Percentiles rank a stretch among this genome's conserved stretches.
Evolutionary conservation across 2,797 vertebrate species (phyloP).

Genomic region (Lepus townsendii): DNA sequence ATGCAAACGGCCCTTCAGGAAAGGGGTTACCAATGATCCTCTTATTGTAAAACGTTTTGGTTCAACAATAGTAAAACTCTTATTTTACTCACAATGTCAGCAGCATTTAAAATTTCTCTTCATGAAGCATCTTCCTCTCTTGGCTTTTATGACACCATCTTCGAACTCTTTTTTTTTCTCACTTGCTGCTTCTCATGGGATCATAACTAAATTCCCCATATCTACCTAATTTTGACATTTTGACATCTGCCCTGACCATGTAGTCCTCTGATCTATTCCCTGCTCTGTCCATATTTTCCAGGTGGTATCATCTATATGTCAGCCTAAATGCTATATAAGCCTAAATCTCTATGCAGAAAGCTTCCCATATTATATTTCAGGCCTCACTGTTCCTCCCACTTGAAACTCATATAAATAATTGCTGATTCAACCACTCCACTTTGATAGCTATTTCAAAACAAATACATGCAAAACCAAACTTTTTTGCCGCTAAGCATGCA

Average conservation of each 20-base stretch:
- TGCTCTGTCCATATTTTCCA: background rate
- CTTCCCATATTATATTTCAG: background rate
- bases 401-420: background rate
- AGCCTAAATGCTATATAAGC: background rate
- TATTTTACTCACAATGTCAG: background rate
- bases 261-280: background rate
- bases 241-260: background rate
- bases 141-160: background rate
- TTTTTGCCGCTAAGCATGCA: background rate
- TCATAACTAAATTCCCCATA: background rate
- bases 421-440: background rate
- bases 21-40: background rate
- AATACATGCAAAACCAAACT: background rate
- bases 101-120: background rate
- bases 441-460: background rate
- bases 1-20: background rate
- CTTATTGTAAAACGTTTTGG: background rate
- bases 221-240: background rate
- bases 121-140: background rate
- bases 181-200: background rate
- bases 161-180: background rate
- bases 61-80: background rate
- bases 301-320: background rate
- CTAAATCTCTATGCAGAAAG: background rate
- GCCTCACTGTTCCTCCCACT: background rate